Conservation (phyloP, 2,797 vertebrate species). For the Limosa lapponica region DNA sequence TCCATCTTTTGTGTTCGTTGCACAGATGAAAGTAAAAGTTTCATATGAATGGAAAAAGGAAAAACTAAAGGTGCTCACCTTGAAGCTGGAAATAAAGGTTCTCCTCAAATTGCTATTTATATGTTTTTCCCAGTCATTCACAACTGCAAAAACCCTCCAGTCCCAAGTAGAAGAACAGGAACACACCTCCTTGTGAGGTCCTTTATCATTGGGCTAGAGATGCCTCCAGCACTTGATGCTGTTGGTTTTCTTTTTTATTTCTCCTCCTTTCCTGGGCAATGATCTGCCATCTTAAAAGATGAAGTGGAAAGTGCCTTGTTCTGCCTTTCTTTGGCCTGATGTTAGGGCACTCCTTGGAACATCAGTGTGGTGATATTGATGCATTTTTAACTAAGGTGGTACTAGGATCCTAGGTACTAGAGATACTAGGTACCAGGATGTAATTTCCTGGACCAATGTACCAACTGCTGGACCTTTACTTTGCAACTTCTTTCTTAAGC, state of each 20-base stretch:
- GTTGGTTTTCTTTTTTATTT: no score
- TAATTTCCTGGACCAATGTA: background rate
- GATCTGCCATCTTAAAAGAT: background rate
- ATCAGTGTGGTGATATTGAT: background rate
- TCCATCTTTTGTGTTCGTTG: background rate
- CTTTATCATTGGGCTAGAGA: background rate
- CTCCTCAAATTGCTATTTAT: background rate
- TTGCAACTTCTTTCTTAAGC: background rate
- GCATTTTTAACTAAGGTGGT: background rate
- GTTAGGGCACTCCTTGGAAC: background rate
- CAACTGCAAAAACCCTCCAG: background rate
- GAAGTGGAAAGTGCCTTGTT: background rate
- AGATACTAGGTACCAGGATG: no score
- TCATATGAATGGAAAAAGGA: background rate
- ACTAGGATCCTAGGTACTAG: background rate
- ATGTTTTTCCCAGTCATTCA: background rate
- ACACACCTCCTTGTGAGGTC: background rate
- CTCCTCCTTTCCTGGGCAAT: rapidly evolving
- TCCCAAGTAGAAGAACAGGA: background rate
- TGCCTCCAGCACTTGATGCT: rapidly evolving
- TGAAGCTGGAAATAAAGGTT: background rate
- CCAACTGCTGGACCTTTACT: background rate
- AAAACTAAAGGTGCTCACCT: background rate
- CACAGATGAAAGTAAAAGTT: background rate
- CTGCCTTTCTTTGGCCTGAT: background rate